Conservation (phyloP, 2,888 invertebrate genomes). For the Calliopum simillimum region DNA sequence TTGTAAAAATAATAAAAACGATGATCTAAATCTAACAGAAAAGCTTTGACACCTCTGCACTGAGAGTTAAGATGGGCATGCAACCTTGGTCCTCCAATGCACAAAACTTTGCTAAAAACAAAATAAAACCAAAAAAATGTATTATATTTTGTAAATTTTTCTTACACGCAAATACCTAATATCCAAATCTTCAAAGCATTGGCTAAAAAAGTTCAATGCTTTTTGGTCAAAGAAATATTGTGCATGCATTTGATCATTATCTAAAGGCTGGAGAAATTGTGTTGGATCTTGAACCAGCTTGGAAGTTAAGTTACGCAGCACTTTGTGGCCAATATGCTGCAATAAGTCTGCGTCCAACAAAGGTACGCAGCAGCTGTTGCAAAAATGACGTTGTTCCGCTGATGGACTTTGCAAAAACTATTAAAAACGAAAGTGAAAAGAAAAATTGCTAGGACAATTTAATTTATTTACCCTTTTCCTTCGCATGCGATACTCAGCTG, state of each 20-base stretch:
- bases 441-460: too few species aligned
- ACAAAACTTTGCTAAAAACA: conserved; percentile 78
- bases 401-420: conserved; percentile 27
- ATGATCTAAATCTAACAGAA: conserved; percentile 85
- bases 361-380: conserved; percentile 74
- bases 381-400: conserved; percentile 71
- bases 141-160: not conserved
- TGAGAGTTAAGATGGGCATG: conserved; percentile 73
- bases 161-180: conserved; percentile 68
- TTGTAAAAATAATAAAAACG: conserved; percentile 77
- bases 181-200: conserved; percentile 72
- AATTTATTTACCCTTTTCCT: conserved; percentile 48
- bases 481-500: conserved; percentile 41
- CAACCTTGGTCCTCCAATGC: conserved; percentile 86
- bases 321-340: conserved; percentile 72
- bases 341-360: conserved; percentile 58
- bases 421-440: not conserved
- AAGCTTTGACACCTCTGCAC: conserved; percentile 69
- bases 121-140: not conserved
- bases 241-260: conserved; percentile 84
- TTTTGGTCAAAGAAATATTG: conserved; percentile 86
- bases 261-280: conserved; percentile 75
- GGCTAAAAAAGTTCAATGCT: conserved; percentile 74
- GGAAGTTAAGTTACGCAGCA: conserved; percentile 70
- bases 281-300: conserved; percentile 74